Conservation (phyloP, 2,113 vertebrate species). For the Sarotherodon lohbergeri region DNA sequence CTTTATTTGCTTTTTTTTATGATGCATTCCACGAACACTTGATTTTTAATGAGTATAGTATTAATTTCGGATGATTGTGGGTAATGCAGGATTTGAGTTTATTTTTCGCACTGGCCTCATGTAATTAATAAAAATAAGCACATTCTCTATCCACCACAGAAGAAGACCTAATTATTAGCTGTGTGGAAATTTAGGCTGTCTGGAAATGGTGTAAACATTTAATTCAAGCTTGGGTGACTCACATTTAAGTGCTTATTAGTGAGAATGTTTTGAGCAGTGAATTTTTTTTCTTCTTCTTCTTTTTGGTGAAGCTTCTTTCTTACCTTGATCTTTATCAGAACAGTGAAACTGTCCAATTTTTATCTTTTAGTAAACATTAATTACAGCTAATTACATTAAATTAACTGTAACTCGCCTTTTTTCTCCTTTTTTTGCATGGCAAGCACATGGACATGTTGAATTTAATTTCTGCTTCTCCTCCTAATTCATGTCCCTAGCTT, state of each 20-base stretch:
- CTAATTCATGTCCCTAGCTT: background rate
- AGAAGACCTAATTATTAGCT: background rate
- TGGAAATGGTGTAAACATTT: background rate
- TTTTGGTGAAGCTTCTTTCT: background rate
- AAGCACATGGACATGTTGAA: background rate
- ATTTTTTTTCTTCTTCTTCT: background rate
- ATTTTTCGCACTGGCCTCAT: background rate
- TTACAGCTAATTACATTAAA: background rate
- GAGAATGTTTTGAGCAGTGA: background rate
- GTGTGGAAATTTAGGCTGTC: background rate
- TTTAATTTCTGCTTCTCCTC: background rate
- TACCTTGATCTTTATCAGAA: background rate
- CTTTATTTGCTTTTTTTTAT: background rate
- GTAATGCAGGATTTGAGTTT: background rate
- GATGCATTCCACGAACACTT: background rate
- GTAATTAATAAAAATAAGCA: background rate
- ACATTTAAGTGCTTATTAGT: conserved; percentile 1
- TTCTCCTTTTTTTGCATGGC: background rate
- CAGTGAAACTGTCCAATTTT: background rate
- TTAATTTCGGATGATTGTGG: background rate
- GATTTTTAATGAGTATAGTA: background rate
- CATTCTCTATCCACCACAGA: background rate
- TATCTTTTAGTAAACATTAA: background rate
- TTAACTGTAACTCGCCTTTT: background rate
- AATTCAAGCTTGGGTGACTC: background rate